These are phyloP conservation scores for Drosophila melanogaster DNA, from an alignment of 1,140 invertebrate genomes.

Conservation along the genomic window Release_6_plus_ISO1_MT NT_033777.3:19255001-19255500, in stretches of 20 bases:
- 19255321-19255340: conserved; percentile 61
- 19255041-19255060: conserved; percentile 42
- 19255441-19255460: too few relatives aligned
- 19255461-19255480: too few relatives aligned
- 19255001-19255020: conserved; percentile 43
- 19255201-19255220: conserved; percentile 80
- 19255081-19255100: conserved; percentile 76
- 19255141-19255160: conserved; percentile 55
- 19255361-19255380: conserved; percentile 9
- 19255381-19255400: conserved; percentile 2
- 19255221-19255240: conserved; percentile 25
- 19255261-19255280: conserved; percentile 40
- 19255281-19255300: conserved; percentile 71
- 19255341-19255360: conserved; percentile 35
- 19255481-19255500: too few relatives aligned
- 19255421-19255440: too few relatives aligned
- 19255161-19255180: conserved; percentile 69
- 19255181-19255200: conserved; percentile 58
- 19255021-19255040: conserved; percentile 29
- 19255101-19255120: conserved; percentile 84
- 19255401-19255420: too few relatives aligned
- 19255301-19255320: conserved; percentile 72
- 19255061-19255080: conserved; percentile 71
- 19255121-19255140: conserved; percentile 45
- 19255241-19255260: conserved; percentile 65